Evolutionary conservation across 2,888 invertebrate species (phyloP).

Genomic region (Lycocerus yunnanus): DNA sequence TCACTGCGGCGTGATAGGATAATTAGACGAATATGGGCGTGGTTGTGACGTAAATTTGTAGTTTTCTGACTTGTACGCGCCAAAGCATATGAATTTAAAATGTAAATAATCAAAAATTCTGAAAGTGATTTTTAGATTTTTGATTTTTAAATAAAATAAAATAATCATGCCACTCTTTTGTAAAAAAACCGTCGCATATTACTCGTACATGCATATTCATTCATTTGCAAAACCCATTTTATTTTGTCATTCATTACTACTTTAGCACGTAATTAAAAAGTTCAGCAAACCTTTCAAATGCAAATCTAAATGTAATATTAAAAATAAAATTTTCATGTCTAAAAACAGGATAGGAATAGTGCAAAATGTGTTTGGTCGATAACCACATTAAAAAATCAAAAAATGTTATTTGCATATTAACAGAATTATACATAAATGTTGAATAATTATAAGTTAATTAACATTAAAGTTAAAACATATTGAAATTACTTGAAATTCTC

Average conservation of each 20-base stretch:
- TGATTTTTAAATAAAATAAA: not conserved
- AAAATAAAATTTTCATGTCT: slow-evolving; percentile 35
- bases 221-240: not conserved
- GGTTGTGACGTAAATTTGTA: too few relatives aligned
- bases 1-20: too few relatives aligned
- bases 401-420: slow-evolving; percentile 56
- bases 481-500: not conserved
- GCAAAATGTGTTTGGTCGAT: not conserved
- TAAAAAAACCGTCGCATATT: not conserved
- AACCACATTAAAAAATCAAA: slow-evolving; percentile 48
- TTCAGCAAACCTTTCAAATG: slow-evolving; percentile 6
- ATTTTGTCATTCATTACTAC: not conserved
- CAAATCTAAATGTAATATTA: slow-evolving; percentile 15
- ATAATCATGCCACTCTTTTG: not conserved
- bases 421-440: slow-evolving; percentile 54
- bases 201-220: not conserved
- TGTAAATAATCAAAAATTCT: not conserved
- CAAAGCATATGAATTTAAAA: not conserved
- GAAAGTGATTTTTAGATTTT: not conserved
- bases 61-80: too few relatives aligned
- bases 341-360: not conserved
- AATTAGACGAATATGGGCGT: too few relatives aligned
- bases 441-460: not conserved
- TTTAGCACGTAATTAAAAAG: slow-evolving; percentile 2
- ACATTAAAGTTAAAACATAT: not conserved